Base-by-base conservation (phyloP, 2,797 vertebrate genomes). In the Rhinophrynus dorsalis region DNA sequence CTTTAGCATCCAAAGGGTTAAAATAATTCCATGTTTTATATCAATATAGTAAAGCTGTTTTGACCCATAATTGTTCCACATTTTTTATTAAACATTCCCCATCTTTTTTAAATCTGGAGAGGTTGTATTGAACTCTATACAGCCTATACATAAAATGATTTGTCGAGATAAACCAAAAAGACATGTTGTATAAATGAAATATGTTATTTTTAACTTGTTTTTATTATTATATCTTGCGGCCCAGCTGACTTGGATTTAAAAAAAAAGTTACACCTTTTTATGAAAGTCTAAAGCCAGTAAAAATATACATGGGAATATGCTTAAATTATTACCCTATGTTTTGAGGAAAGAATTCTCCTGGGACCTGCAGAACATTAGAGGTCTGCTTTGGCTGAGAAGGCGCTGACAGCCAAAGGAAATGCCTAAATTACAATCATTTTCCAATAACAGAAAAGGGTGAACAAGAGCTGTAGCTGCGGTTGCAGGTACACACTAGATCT, bases 341-440 rank as follows among this genome's bases (percentile, higher is more conserved):
- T 45, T 23, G 54, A 60, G 61, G 32, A 51, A 51, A 51, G 26
- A 21, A 50, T 13, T 59, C 69, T 61, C 10, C 6, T 10, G 44
- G 52, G 69, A 72, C 44, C 13, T 11, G 29, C 13, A 30, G 26
- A 18, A 42, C 40, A 61, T 59, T 58, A 29, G 35, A 58, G 69
- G 59, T 72, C 69, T 58, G 52, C 52, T 64, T 54, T 30, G 54
- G 54, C 54, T 58, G 54, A 64, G 45, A 27, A 72, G 52, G 52
- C 59, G 69, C 42, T 65, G 69, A 72, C 69, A 72, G 54, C 38
- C 61, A 32, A 63, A 59, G 69, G 69, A 72, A 65, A 72, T 58
- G 44, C 60, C 27, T 33, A 58, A 72, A 72, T 72, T 65, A 58
- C 52, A 52, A 65, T 64, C 69, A 65, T 72, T 72, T 65, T 72